Percentiles rank a stretch among this genome's conserved stretches.
Evolutionary conservation across 1,140 invertebrate genomes (phyloP).

Genomic region (Danaus plexippus): DNA sequence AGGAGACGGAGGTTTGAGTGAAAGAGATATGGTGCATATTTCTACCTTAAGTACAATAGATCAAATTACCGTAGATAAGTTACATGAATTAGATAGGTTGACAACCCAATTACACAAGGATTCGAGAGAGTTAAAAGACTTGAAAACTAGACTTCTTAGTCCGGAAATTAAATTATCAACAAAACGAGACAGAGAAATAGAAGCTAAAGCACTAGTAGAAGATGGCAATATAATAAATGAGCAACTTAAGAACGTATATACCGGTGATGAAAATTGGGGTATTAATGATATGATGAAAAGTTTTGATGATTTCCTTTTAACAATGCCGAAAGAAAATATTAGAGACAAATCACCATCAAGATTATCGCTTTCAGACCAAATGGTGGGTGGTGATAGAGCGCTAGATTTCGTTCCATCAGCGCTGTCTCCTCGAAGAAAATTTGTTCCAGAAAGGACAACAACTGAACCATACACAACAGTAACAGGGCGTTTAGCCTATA

Average conservation of each 20-base stretch:
- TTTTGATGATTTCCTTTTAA: constrained; percentile 72
- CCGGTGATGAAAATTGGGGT: constrained; percentile 81
- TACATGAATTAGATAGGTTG: constrained; percentile 83
- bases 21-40: constrained; percentile 83
- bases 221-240: constrained; percentile 80
- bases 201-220: constrained; percentile 74
- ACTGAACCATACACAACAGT: constrained; percentile 74
- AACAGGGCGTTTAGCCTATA: constrained; percentile 73
- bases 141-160: constrained; percentile 79
- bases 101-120: constrained; percentile 84
- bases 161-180: constrained; percentile 64
- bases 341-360: constrained; percentile 73
- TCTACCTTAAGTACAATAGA: constrained; percentile 82
- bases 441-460: constrained; percentile 68
- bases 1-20: constrained; percentile 81
- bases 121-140: constrained; percentile 82
- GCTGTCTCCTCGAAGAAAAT: constrained; percentile 72
- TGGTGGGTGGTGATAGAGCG: constrained; percentile 69
- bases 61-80: constrained; percentile 82
- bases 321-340: constrained; percentile 52
- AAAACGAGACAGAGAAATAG: constrained; percentile 69
- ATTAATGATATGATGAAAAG: constrained; percentile 76
- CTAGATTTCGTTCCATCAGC: constrained; percentile 67
- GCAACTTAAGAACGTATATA: constrained; percentile 78
- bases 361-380: constrained; percentile 70